A percentile compares a stretch with the other conserved stretches of the same genome.
Evolutionary conservation across 1,140 invertebrate species (phyloP).

Genomic region (Luehdorfia chinensis): DNA sequence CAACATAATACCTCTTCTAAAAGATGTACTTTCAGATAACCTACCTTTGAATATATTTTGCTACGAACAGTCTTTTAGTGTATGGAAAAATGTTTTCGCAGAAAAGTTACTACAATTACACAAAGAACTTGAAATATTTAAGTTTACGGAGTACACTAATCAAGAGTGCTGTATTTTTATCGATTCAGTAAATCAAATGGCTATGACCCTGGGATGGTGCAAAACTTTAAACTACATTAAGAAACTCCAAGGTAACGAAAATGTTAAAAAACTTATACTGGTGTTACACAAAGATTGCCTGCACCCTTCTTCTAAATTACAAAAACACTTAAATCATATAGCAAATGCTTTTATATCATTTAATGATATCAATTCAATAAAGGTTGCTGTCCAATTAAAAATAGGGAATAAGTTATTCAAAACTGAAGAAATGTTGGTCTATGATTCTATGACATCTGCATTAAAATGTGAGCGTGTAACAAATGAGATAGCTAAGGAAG

Average conservation of each 20-base stretch:
- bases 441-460: constrained; percentile 38
- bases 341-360: constrained; percentile 65
- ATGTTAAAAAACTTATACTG: constrained; percentile 66
- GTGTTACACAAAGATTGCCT: constrained; percentile 75
- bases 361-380: constrained; percentile 36
- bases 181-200: constrained; percentile 71
- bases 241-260: constrained; percentile 30
- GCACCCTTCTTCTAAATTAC: constrained; percentile 50
- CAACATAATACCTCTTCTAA: constrained; percentile 51
- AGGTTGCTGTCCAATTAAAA: constrained; percentile 59
- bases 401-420: constrained; percentile 72
- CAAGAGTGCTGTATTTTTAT: constrained; percentile 47
- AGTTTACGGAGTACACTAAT: constrained; percentile 23
- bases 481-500: constrained; percentile 52
- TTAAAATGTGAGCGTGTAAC: constrained; percentile 59
- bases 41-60: constrained; percentile 44
- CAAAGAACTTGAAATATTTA: constrained; percentile 31
- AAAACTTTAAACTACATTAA: constrained; percentile 42
- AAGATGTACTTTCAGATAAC: constrained; percentile 37
- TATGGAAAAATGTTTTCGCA: constrained; percentile 47
- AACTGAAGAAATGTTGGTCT: constrained; percentile 67
- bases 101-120: constrained; percentile 22
- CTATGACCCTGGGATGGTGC: constrained; percentile 48
- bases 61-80: constrained; percentile 53
- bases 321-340: constrained; percentile 69